Percentiles rank a stretch among this genome's conserved stretches.
Evolutionary conservation across 1,140 invertebrate species (phyloP).

Genomic region (Spodoptera litura): DNA sequence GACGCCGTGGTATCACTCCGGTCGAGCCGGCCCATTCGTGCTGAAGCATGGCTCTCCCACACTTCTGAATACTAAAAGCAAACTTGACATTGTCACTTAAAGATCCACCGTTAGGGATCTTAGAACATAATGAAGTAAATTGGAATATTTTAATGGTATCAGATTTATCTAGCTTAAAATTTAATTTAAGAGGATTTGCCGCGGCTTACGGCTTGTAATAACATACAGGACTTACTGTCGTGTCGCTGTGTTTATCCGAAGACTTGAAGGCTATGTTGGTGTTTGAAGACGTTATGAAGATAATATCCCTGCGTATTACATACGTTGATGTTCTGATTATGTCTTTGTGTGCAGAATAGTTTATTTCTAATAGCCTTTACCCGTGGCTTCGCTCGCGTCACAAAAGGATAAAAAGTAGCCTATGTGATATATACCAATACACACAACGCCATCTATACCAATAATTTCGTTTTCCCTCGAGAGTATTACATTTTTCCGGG

Average conservation of each 20-base stretch:
- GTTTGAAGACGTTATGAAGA: background rate
- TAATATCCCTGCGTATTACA: too few species aligned
- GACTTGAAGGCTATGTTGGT: background rate
- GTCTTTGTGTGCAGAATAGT: too few species aligned
- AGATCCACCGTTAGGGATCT: slow-evolving; percentile 58
- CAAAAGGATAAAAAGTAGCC: too few species aligned
- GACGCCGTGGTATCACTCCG: too few species aligned
- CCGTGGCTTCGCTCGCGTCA: too few species aligned
- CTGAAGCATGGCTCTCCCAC: background rate
- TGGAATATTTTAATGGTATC: slow-evolving; percentile 72
- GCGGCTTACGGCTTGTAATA: slow-evolving; percentile 44
- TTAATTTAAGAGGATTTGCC: slow-evolving; percentile 62
- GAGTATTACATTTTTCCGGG: too few species aligned
- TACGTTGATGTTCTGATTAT: too few species aligned
- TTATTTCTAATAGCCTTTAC: too few species aligned
- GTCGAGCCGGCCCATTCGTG: too few species aligned
- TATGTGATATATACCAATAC: too few species aligned
- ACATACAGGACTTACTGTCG: slow-evolving; percentile 44
- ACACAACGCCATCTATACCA: too few species aligned
- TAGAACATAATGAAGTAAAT: slow-evolving; percentile 67
- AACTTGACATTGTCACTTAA: slow-evolving; percentile 50
- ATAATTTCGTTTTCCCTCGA: too few species aligned
- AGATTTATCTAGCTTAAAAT: slow-evolving; percentile 72
- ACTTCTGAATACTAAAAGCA: slow-evolving; percentile 7
- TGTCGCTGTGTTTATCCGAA: slow-evolving; percentile 9